Conservation (phyloP, 2,888 invertebrate genomes). For the Limenitis arthemis region DNA sequence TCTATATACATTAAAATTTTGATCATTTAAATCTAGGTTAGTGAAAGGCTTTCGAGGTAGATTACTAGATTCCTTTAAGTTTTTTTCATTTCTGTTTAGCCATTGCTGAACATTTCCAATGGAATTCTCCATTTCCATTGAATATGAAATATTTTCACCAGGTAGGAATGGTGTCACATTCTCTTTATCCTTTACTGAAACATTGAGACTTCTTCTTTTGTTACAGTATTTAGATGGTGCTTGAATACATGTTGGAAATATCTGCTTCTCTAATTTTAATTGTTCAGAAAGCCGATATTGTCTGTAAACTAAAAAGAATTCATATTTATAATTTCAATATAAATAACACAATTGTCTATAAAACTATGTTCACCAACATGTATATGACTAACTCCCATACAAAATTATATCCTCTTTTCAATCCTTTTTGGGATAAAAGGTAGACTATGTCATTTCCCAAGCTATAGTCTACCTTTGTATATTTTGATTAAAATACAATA, state of each 20-base stretch:
- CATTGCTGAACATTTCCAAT: conserved; percentile 47
- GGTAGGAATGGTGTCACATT: conserved; percentile 34
- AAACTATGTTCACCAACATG: not conserved
- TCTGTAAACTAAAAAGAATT: conserved; percentile 41
- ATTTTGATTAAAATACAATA: too few species aligned
- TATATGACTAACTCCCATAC: not conserved
- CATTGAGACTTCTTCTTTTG: conserved; percentile 44
- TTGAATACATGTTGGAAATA: conserved; percentile 63
- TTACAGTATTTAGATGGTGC: conserved; percentile 54
- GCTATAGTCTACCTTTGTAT: too few species aligned
- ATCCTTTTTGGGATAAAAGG: too few species aligned
- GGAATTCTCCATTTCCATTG: conserved; percentile 41
- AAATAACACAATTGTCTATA: not conserved
- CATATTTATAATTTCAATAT: not conserved
- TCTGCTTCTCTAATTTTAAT: conserved; percentile 48
- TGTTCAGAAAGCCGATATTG: conserved; percentile 46
- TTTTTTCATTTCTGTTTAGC: conserved; percentile 41
- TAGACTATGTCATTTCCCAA: too few species aligned
- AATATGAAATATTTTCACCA: conserved; percentile 39
- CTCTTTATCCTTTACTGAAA: conserved; percentile 35
- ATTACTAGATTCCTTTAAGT: conserved; percentile 16
- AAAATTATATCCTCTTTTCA: too few species aligned
- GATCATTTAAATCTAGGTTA: conserved; percentile 43
- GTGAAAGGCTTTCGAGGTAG: conserved; percentile 44
- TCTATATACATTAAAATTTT: conserved; percentile 6